A percentile compares a stretch with the other conserved stretches of the same genome.
phyloP scores from a whole-genome alignment of 2,113 vertebrate species.

The Pomatorhinus ruficollis region DNA sequence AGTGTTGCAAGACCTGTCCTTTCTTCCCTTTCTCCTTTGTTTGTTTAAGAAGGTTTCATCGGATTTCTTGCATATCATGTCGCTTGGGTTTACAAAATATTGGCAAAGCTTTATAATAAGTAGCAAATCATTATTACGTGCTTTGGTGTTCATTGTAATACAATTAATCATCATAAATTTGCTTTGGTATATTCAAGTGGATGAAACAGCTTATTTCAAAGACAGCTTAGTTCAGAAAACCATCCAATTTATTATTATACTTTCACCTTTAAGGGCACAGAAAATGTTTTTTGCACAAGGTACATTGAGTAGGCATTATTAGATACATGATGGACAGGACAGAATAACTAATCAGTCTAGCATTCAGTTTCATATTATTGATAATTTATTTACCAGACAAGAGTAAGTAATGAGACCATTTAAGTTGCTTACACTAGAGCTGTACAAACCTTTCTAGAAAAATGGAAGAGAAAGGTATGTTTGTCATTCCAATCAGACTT shows the following conservation, averaged over 20 bases:
- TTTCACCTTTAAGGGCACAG: constrained; percentile 64
- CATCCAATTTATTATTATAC: constrained; percentile 61
- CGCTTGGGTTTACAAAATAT: constrained; percentile 72
- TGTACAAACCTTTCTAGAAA: not conserved
- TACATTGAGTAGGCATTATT: not conserved
- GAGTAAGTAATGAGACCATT: not conserved
- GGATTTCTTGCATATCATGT: constrained; percentile 71
- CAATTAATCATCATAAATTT: constrained; percentile 78
- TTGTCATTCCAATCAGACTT: not conserved
- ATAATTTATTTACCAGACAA: not conserved
- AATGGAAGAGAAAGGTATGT: not conserved
- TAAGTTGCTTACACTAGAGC: not conserved
- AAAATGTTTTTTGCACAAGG: not conserved
- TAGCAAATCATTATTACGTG: constrained; percentile 79
- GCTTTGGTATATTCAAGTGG: constrained; percentile 67
- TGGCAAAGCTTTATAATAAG: constrained; percentile 77
- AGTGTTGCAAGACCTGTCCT: constrained; percentile 15
- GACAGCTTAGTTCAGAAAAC: constrained; percentile 69
- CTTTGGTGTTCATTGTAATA: constrained; percentile 71
- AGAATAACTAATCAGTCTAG: not conserved
- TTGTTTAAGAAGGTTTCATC: constrained; percentile 71
- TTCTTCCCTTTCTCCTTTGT: constrained; percentile 45
- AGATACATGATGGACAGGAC: not conserved
- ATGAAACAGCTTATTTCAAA: constrained; percentile 72
- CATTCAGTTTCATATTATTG: not conserved